Evolutionary conservation across 2,888 invertebrate species (phyloP), one percentile per base, ranked within the genome.

Genomic region (Ceraclea dissimilis): DNA sequence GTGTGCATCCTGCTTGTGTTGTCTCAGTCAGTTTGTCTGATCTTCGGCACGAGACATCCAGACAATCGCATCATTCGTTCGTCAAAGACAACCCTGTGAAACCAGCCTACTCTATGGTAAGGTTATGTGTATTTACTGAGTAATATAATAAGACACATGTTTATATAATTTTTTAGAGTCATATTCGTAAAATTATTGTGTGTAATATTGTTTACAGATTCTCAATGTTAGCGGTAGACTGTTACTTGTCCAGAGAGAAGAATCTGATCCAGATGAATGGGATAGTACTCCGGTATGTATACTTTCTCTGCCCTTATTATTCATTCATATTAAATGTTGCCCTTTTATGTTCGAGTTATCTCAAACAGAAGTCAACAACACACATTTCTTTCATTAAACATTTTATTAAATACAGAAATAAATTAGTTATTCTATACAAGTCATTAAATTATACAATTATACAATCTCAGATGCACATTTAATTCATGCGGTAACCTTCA

Each of bases 1-100:
- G 96, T 64, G 86, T 92, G 56, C 98, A 98, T 79, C 96, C 98
- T 16, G 94, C 95, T 16, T 99, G 97, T 72, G 93, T 98, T 59
- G 90, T 95, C 49, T 94, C 95, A 6, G 83, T 96, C 13, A 88
- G 93, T 20, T 79, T 99, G 63, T 95, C 97, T 22, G 88, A 93
- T 34, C 79, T 98, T 62, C 84, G 91, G 63, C 89, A 90, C 59
- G 88, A 89, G 68, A 80, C 80, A 11, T 78, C 76, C 18, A 71
- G 80, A 44, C 75, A 75, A 55, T 76, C 78, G 60, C 70, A 62
- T n/a, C 61, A 59, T 54, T 54, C 63, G 21, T 44, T 53, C 26
- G 44, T 57, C 5, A 52, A 52, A 18, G 65, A 57, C 34, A 50
- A 59, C 22, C 43, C 56, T 21, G 57, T 58, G 13, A 60, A 62